These are phyloP conservation scores for Prorops nasuta DNA, from an alignment of 1,140 invertebrate species.

Conservation along the genomic window DNA sequence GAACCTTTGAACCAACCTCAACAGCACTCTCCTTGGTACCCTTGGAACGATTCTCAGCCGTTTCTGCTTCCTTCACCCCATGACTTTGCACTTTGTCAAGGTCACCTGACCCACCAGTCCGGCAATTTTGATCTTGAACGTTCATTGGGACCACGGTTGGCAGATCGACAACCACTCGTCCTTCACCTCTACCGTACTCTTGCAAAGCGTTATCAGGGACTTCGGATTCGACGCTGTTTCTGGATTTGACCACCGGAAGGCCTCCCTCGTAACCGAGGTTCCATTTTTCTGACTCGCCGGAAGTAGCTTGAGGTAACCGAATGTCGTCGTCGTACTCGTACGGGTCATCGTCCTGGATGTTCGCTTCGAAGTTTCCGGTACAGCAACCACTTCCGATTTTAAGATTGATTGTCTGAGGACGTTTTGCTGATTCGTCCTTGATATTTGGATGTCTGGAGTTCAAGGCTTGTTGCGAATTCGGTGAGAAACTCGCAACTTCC, in stretches of 20 bases:
- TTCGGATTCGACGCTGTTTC: neutral
- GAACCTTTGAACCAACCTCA: no score
- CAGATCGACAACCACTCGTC: neutral
- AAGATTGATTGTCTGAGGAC: constrained; percentile 14
- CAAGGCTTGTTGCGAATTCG: no score
- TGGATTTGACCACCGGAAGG: constrained; percentile 3
- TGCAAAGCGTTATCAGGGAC: neutral
- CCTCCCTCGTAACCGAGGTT: neutral
- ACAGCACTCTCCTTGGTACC: no score
- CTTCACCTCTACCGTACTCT: no score
- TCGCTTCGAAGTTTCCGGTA: constrained; percentile 18
- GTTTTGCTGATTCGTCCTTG: constrained; percentile 18
- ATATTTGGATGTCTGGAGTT: no score
- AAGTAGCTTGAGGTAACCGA: neutral
- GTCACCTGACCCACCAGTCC: no score
- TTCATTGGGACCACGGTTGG: no score
- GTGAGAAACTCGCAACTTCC: no score
- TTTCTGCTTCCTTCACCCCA: no score
- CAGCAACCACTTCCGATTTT: constrained; percentile 21
- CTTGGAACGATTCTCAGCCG: no score
- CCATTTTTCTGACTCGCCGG: neutral
- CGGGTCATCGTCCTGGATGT: constrained; percentile 51
- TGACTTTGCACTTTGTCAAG: no score
- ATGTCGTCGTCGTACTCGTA: constrained; percentile 61
- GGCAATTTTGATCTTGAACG: no score